Evolutionary conservation across 2,113 vertebrate genomes (phyloP).

Genomic region (Hoplias malabaricus): DNA sequence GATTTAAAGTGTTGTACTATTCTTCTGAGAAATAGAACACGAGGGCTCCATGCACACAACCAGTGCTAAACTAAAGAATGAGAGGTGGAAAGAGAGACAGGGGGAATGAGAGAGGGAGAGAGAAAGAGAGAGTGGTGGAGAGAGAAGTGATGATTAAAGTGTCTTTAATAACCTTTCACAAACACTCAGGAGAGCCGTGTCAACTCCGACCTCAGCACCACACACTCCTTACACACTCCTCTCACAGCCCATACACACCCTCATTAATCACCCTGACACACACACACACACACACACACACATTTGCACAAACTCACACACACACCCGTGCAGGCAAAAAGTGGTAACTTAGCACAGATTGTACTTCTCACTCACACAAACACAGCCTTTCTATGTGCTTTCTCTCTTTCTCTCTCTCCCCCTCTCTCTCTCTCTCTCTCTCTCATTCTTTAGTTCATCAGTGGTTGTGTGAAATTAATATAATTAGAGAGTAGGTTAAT

Average conservation of each 20-base stretch:
- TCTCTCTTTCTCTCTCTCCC: too few species aligned
- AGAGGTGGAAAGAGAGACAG: conserved; percentile 24
- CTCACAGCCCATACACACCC: conserved; percentile 60
- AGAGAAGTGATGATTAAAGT: conserved; percentile 63
- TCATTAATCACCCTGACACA: conserved; percentile 57
- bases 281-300: not conserved
- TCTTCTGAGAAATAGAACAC: too few species aligned
- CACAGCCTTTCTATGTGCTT: too few species aligned
- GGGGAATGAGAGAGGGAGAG: conserved; percentile 21
- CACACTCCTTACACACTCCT: conserved; percentile 65
- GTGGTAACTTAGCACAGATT: not conserved
- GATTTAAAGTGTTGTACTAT: too few species aligned
- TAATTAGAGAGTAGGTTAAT: too few species aligned
- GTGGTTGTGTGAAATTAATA: too few species aligned
- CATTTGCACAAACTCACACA: not conserved
- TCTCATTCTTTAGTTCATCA: too few species aligned
- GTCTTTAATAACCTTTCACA: conserved; percentile 75
- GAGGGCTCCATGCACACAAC: too few species aligned
- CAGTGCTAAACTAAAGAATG: too few species aligned
- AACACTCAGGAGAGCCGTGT: conserved; percentile 69
- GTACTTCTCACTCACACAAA: not conserved
- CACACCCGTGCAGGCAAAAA: not conserved
- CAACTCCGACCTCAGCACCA: conserved; percentile 65
- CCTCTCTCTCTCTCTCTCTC: too few species aligned
- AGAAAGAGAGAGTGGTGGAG: not conserved